phyloP scores from a whole-genome alignment of 2,888 invertebrate genomes.

The Plutella xylostella region DNA sequence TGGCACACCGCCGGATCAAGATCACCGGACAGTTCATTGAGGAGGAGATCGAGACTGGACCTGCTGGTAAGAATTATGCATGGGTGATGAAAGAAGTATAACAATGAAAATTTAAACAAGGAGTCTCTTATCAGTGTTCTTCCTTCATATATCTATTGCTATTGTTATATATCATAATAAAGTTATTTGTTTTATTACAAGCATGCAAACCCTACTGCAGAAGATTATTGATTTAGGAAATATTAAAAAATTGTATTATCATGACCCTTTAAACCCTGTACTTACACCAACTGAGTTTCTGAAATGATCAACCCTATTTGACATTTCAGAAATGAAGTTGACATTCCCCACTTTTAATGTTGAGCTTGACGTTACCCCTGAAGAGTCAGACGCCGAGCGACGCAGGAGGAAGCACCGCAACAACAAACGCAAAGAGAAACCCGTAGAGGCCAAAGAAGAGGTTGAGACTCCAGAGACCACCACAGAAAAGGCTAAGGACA shows the following conservation, averaged over 20 bases:
- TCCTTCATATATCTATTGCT: no score
- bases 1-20: constrained; percentile 91
- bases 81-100: no score
- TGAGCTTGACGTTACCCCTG: constrained; percentile 84
- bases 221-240: no score
- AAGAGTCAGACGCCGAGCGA: constrained; percentile 75
- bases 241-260: no score
- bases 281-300: constrained; percentile 54
- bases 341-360: constrained; percentile 87
- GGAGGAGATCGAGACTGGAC: constrained; percentile 72
- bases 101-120: no score
- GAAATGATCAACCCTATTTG: constrained; percentile 35
- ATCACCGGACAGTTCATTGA: constrained; percentile 85
- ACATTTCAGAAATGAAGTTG: constrained; percentile 76
- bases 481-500: constrained; percentile 23
- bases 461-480: constrained; percentile 14
- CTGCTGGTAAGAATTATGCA: constrained; percentile 55
- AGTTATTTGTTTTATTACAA: no score
- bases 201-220: no score
- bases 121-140: no score
- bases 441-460: constrained; percentile 16
- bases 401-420: constrained; percentile 61
- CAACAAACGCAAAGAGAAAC: constrained; percentile 22
- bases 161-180: no score
- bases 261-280: no score